phyloP scores from a whole-genome alignment of 2,888 invertebrate genomes.

The Lampropteryx suffumata region DNA sequence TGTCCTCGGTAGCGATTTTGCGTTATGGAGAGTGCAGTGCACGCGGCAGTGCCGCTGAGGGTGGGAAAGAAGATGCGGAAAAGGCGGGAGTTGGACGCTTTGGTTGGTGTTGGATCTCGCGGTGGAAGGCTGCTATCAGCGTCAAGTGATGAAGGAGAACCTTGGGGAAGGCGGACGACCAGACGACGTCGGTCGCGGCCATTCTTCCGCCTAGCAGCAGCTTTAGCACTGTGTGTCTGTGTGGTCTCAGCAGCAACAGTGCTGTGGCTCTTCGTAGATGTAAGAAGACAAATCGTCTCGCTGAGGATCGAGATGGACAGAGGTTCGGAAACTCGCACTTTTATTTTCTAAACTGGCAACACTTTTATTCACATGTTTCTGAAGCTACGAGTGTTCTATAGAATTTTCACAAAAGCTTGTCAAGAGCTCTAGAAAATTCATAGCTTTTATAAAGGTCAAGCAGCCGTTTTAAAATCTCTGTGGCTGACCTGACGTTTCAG shows the following conservation, averaged over 20 bases:
- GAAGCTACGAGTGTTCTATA: conserved; percentile 5
- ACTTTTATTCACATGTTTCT: neutral
- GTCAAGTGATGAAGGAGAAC: conserved; percentile 83
- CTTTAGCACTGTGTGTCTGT: conserved; percentile 84
- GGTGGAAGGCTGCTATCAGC: conserved; percentile 84
- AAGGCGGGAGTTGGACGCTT: conserved; percentile 88
- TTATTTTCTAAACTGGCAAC: neutral
- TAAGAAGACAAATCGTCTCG: conserved; percentile 85
- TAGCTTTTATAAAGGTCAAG: conserved; percentile 12
- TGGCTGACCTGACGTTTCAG: conserved; percentile 1
- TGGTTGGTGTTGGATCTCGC: conserved; percentile 80
- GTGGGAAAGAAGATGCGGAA: conserved; percentile 90
- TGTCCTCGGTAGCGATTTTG: conserved; percentile 64
- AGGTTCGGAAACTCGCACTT: conserved; percentile 66
- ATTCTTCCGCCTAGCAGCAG: conserved; percentile 83
- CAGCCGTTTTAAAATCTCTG: conserved; percentile 7
- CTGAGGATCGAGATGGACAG: conserved; percentile 85
- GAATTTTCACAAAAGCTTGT: conserved; percentile 6
- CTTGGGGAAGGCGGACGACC: conserved; percentile 67
- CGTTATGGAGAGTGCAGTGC: conserved; percentile 80
- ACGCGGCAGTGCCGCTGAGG: conserved; percentile 85
- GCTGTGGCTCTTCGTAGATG: conserved; percentile 87
- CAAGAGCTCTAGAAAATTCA: conserved; percentile 1
- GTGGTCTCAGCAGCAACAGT: conserved; percentile 85
- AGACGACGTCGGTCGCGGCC: conserved; percentile 74